phyloP scores from a whole-genome alignment of 1,140 invertebrate species.

The Caenorhabditis latens region DNA sequence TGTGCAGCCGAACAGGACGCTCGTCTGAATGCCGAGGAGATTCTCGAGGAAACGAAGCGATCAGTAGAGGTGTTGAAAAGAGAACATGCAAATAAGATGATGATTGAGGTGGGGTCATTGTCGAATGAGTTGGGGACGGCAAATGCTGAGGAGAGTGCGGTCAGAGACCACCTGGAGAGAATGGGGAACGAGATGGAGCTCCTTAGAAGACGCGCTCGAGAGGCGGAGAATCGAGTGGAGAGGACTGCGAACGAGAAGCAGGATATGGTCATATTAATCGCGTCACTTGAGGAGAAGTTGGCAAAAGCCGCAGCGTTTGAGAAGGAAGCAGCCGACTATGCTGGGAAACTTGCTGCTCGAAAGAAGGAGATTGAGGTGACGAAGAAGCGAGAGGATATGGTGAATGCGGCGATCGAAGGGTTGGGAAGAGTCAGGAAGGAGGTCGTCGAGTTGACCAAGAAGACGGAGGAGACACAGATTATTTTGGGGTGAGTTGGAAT shows the following conservation, averaged over 20 bases:
- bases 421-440: not conserved
- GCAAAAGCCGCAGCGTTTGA: not conserved
- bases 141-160: not conserved
- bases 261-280: not conserved
- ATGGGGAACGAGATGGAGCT: not conserved
- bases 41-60: not conserved
- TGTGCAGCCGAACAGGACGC: not conserved
- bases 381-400: not conserved
- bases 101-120: not conserved
- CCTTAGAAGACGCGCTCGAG: not conserved
- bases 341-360: not conserved
- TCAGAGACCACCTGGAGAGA: not conserved
- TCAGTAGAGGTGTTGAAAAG: not conserved
- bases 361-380: slow-evolving; percentile 15
- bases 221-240: slow-evolving; percentile 3
- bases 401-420: not conserved
- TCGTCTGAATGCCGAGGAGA: not conserved
- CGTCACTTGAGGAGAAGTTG: not conserved
- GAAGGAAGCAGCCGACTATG: not conserved
- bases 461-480: not conserved
- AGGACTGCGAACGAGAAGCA: not conserved
- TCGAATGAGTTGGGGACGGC: not conserved
- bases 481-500: not conserved
- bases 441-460: not conserved
- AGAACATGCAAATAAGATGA: not conserved